Evolutionary conservation across 2,888 invertebrate genomes (phyloP).

Genomic region (Melanargia galathea): DNA sequence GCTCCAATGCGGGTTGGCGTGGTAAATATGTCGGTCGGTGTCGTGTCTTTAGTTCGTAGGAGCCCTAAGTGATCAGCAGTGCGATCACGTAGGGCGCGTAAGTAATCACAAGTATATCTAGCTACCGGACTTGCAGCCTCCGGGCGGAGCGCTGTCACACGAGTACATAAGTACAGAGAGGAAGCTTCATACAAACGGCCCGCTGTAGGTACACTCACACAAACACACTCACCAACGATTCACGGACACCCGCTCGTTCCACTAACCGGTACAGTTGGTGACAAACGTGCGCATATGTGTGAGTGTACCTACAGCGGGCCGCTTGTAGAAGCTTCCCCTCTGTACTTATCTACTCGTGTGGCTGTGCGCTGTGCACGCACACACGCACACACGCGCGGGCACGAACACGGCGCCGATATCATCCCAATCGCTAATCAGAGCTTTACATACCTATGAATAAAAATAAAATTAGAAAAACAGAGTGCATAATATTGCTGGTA

Average conservation of each 20-base stretch:
- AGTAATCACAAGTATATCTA: constrained; percentile 61
- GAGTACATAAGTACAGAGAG: too few species aligned
- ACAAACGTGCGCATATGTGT: too few species aligned
- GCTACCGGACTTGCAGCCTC: constrained; percentile 53
- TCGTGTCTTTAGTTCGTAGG: background rate
- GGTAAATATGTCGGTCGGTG: background rate
- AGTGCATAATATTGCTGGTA: too few species aligned
- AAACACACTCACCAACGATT: too few species aligned
- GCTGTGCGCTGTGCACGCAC: background rate
- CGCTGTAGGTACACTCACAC: too few species aligned
- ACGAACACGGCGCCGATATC: background rate
- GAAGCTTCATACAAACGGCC: too few species aligned
- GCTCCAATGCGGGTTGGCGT: too few species aligned
- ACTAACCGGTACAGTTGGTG: too few species aligned
- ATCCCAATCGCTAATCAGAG: background rate
- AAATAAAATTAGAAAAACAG: background rate
- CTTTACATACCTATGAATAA: background rate
- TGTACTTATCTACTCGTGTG: too few species aligned
- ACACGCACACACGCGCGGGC: background rate
- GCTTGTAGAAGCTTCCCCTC: too few species aligned
- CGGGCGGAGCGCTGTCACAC: constrained; percentile 11
- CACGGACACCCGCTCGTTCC: too few species aligned
- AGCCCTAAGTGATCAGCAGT: constrained; percentile 44
- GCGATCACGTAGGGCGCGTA: constrained; percentile 57
- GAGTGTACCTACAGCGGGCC: too few species aligned